Conservation (phyloP, 2,888 invertebrate genomes). For the Synanthedon tipuliformis region DNA sequence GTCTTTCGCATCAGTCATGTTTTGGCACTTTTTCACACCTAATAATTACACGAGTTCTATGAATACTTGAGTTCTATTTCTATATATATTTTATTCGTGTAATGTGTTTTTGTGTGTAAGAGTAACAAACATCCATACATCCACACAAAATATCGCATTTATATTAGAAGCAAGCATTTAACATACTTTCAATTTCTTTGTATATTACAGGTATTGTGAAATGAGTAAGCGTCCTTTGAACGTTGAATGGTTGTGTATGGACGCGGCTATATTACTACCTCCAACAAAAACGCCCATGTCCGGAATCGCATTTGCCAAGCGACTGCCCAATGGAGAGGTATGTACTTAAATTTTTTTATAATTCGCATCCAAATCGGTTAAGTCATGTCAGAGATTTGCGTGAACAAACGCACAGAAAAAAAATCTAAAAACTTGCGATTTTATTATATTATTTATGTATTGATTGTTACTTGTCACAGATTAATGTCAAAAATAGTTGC, state of each 20-base stretch:
- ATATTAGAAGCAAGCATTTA: slow-evolving; percentile 1
- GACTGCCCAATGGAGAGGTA: slow-evolving; percentile 96
- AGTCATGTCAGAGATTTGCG: no score
- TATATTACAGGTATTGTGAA: slow-evolving; percentile 77
- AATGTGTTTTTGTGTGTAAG: no score
- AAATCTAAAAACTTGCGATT: no score
- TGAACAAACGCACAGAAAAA: no score
- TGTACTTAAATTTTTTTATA: slow-evolving; percentile 13
- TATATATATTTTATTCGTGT: not conserved
- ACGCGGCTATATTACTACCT: slow-evolving; percentile 92
- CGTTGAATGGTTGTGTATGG: slow-evolving; percentile 97
- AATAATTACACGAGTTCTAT: no score
- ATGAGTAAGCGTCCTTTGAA: slow-evolving; percentile 88
- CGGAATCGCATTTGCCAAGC: slow-evolving; percentile 92
- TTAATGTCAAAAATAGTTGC: no score
- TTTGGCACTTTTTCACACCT: no score
- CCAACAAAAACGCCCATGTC: slow-evolving; percentile 97
- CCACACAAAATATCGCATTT: not conserved
- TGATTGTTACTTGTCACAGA: no score
- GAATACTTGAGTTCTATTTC: not conserved
- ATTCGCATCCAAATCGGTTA: no score
- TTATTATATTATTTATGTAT: no score
- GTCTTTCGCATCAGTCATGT: no score
- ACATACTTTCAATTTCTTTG: slow-evolving; percentile 1
- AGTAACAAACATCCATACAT: no score